Conservation (phyloP, 2,113 vertebrate species). For the Perccottus glenii region DNA sequence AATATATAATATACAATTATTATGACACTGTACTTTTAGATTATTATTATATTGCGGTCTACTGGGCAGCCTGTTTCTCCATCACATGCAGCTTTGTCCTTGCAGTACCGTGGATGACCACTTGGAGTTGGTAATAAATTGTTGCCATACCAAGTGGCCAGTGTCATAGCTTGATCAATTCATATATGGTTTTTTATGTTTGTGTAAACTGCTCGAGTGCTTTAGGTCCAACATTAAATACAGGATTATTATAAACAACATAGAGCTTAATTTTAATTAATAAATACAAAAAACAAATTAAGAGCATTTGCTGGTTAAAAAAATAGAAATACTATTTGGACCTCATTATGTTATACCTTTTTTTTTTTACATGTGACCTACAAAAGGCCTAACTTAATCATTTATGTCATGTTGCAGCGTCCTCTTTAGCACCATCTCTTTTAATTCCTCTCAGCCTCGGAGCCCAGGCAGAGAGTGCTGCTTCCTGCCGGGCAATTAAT, state of each 20-base stretch:
- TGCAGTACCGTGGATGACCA: neutral
- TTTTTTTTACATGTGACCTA: conserved; percentile 46
- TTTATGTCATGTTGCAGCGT: conserved; percentile 41
- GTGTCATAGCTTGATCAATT: neutral
- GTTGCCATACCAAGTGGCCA: too few relatives aligned
- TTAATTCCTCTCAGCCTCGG: conserved; percentile 47
- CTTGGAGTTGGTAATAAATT: neutral
- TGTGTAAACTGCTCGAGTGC: neutral
- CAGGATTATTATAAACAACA: neutral
- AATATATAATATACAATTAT: too few relatives aligned
- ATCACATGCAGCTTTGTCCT: neutral
- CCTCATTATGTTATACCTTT: conserved; percentile 8
- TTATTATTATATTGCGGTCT: too few relatives aligned
- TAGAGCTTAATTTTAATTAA: neutral
- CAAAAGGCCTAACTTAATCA: conserved; percentile 37
- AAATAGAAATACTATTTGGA: neutral
- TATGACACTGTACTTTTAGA: too few relatives aligned
- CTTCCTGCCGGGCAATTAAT: conserved; percentile 62
- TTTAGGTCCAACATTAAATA: neutral
- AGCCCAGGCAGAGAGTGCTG: conserved; percentile 24
- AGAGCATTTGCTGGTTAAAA: conserved; percentile 10
- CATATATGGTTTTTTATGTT: neutral
- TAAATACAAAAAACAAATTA: neutral
- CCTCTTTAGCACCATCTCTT: conserved; percentile 43
- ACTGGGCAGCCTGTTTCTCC: too few relatives aligned